Evolutionary conservation across 2,113 vertebrate genomes (phyloP), one percentile per base, ranked within the genome.

Genomic region (Columba janthina): DNA sequence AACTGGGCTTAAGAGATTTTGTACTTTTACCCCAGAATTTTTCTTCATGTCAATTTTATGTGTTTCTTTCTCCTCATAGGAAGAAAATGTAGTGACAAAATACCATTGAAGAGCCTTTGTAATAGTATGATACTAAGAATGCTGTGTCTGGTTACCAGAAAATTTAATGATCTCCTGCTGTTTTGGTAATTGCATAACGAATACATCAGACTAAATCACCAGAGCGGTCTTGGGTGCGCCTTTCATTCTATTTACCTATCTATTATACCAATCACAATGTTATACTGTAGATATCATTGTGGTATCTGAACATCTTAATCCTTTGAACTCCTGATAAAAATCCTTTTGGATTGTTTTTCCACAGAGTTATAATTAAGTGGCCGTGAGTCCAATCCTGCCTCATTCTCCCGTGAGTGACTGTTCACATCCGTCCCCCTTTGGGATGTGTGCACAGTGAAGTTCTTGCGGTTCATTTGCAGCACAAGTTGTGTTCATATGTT

Each of bases 101-200:
- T 98, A 97, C 97, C 96, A 94, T 74, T 96, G 96, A 94, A 98
- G 93, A 97, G 97, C 92, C 96, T 97, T 98, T 97, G 95, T 98
- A 96, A 96, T 98, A 97, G 97, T 98, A 97, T 97, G 96, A 98
- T 97, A 97, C 96, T 97, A 95, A 98, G 97, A 95, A 85, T 93
- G 97, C 97, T 96, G 97, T 85, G 93, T 98, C 98, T 98, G 97
- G 96, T 97, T 98, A 98, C 97, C 97, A 98, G 98, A 97, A 97
- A 98, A 97, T 98, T 98, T 98, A 99, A 99, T 99, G 99, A 99
- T 99, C 99, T 98, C 99, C 99, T 98, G 99, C 99, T 99, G 99
- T 98, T 99, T 99, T 98, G 98, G 98, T 99, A 99, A 99, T 99
- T 99, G 99, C 99, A 98, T 98, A 99, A 99, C 99, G 99, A 99